Percentiles rank a stretch among this genome's conserved stretches.
These are phyloP conservation scores for Silurus aristotelis DNA, from an alignment of 2,797 vertebrate genomes.

Conservation along the genomic window DNA sequence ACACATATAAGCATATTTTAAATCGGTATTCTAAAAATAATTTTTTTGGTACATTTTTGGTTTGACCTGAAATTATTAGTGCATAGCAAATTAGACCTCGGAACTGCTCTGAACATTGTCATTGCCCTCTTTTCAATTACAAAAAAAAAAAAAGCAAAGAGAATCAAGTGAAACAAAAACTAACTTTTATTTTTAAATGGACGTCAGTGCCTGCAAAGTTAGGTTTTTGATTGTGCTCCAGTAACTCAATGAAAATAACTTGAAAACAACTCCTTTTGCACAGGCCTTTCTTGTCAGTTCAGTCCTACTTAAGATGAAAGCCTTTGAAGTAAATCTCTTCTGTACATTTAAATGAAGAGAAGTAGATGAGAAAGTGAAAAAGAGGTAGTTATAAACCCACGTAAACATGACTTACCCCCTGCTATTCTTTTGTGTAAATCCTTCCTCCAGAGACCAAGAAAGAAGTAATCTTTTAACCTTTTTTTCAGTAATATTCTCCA, in stretches of 20 bases:
- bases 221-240: constrained; percentile 61
- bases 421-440: constrained; percentile 29
- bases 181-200: constrained; percentile 44
- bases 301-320: constrained; percentile 68
- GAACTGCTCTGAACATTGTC: constrained; percentile 40
- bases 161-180: constrained; percentile 54
- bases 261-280: constrained; percentile 50
- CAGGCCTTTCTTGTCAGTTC: constrained; percentile 61
- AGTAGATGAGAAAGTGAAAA: constrained; percentile 36
- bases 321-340: constrained; percentile 55
- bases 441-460: constrained; percentile 1
- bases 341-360: constrained; percentile 49
- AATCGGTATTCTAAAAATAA: constrained; percentile 35
- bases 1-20: constrained; percentile 13
- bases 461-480: neutral
- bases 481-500: neutral
- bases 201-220: constrained; percentile 46
- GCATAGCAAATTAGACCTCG: constrained; percentile 50
- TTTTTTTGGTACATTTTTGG: constrained; percentile 39
- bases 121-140: constrained; percentile 50
- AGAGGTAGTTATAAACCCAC: constrained; percentile 20
- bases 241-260: constrained; percentile 62
- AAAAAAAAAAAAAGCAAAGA: constrained; percentile 24
- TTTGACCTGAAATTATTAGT: constrained; percentile 56
- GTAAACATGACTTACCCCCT: constrained; percentile 28